phyloP scores from a whole-genome alignment of 1,140 invertebrate genomes.

The Drosophila sucinea region DNA sequence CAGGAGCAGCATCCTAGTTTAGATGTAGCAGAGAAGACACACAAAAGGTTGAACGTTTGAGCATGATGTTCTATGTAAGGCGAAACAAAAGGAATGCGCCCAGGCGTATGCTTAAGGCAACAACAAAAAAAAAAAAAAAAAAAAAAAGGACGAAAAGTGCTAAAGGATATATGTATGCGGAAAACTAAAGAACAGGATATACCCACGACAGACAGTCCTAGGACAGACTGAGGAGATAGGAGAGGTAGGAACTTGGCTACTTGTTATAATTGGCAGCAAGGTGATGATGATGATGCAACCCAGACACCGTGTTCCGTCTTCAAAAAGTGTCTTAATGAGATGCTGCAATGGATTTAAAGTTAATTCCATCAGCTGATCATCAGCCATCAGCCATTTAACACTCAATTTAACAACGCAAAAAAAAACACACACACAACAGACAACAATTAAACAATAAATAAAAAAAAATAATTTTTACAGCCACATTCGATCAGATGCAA shows the following conservation, averaged over 20 bases:
- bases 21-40: background rate
- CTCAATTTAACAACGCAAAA: conserved; percentile 40
- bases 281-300: conserved; percentile 28
- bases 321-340: background rate
- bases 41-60: conserved; percentile 10
- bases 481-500: conserved; percentile 47
- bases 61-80: conserved; percentile 12
- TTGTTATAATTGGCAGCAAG: conserved; percentile 71
- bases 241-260: conserved; percentile 48
- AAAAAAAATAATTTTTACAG: conserved; percentile 7
- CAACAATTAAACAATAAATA: conserved; percentile 45
- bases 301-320: conserved; percentile 15
- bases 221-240: conserved; percentile 18
- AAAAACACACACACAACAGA: background rate
- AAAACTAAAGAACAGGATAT: conserved; percentile 74
- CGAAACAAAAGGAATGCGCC: conserved; percentile 56
- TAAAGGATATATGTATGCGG: conserved; percentile 61
- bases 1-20: background rate
- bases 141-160: conserved; percentile 30
- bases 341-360: background rate
- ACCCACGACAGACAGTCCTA: conserved; percentile 28
- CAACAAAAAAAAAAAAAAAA: background rate
- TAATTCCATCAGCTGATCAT: background rate
- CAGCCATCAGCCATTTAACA: background rate
- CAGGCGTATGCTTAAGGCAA: conserved; percentile 28